These are phyloP conservation scores for Cygnus atratus DNA, from an alignment of 2,113 vertebrate species.

Conservation along the genomic window DNA sequence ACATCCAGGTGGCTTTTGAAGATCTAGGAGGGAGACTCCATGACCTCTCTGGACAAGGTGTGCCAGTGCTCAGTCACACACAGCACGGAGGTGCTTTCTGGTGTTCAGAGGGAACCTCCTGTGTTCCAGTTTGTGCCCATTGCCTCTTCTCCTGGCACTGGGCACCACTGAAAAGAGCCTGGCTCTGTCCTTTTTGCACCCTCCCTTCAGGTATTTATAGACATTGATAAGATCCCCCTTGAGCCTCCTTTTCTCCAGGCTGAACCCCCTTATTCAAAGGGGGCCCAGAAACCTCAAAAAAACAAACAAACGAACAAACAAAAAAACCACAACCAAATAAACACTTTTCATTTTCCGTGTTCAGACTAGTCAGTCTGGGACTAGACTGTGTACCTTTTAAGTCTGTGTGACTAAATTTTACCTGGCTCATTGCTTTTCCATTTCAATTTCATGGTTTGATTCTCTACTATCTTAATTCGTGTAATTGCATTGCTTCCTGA, in stretches of 20 bases:
- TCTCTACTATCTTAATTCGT: neutral
- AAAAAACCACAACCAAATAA: neutral
- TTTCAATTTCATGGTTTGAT: constrained; percentile 4
- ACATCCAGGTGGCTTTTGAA: neutral
- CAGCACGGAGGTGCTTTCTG: neutral
- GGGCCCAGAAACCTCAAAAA: neutral
- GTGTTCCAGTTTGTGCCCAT: neutral
- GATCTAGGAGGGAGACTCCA: neutral
- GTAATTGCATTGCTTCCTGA: neutral
- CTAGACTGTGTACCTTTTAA: neutral
- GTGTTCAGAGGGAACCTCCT: neutral
- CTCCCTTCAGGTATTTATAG: no score
- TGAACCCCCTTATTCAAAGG: neutral
- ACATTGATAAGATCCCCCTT: no score
- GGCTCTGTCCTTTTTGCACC: no score
- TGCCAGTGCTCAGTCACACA: neutral
- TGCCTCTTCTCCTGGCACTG: neutral
- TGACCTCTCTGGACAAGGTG: neutral
- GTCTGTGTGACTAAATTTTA: neutral
- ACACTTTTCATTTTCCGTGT: neutral
- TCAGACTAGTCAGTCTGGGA: neutral
- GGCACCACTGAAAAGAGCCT: no score
- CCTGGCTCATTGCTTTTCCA: neutral
- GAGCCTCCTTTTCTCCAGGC: no score
- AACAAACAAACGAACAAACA: neutral